These are phyloP conservation scores for Athalia circularis DNA, from an alignment of 2,888 invertebrate genomes.

Conservation along the genomic window DNA sequence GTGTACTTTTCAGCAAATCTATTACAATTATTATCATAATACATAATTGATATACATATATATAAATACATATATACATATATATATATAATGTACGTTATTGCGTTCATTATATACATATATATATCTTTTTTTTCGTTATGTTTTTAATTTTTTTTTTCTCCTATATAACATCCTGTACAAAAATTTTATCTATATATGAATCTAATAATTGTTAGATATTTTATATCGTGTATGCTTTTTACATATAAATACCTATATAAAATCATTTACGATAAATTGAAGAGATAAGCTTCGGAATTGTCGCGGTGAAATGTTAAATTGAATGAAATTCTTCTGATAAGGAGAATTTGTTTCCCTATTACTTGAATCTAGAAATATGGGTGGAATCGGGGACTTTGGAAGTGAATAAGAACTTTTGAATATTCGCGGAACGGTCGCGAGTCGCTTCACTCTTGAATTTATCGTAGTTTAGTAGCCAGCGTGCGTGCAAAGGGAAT, in stretches of 20 bases:
- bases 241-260: no score
- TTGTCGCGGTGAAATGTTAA: no score
- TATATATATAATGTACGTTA: slow-evolving; percentile 22
- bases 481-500: slow-evolving; percentile 33
- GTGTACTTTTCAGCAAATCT: neutral
- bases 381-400: no score
- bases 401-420: slow-evolving; percentile 22
- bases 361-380: no score
- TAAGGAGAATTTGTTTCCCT: no score
- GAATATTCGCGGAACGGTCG: slow-evolving; percentile 18
- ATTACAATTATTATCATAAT: neutral
- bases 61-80: neutral
- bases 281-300: no score
- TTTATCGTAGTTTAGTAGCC: slow-evolving; percentile 36
- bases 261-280: no score
- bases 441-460: slow-evolving; percentile 32
- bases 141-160: neutral
- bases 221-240: no score
- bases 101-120: neutral
- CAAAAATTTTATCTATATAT: neutral
- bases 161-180: neutral
- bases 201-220: neutral
- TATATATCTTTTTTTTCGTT: neutral
- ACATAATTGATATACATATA: neutral
- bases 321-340: no score